Evolutionary conservation across 2,888 invertebrate genomes (phyloP).

Genomic region (Brachyptera risi): DNA sequence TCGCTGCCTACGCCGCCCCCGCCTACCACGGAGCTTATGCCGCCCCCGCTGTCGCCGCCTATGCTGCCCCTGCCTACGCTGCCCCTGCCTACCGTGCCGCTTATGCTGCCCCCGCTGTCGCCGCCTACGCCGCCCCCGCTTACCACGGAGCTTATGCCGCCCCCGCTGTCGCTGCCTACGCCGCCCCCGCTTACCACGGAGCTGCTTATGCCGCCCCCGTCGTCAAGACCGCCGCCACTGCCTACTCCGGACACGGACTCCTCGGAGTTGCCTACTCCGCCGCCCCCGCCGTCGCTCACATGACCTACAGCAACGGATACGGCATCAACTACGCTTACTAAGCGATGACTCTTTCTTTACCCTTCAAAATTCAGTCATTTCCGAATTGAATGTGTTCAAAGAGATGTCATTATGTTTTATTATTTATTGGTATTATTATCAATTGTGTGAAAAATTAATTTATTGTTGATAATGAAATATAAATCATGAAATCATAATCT

Average conservation of each 20-base stretch:
- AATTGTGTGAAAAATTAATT: conserved; percentile 3
- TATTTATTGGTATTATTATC: conserved; percentile 10
- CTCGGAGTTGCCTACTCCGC: conserved; percentile 59
- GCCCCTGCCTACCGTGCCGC: conserved; percentile 27
- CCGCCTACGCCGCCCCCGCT: conserved; percentile 31
- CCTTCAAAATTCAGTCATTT: neutral
- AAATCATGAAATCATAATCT: conserved; percentile 13
- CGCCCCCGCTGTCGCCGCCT: conserved; percentile 15
- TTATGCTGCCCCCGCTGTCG: conserved; percentile 37
- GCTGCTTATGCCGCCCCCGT: conserved; percentile 48
- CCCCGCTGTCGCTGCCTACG: conserved; percentile 30
- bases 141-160: conserved; percentile 29
- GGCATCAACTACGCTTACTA: conserved; percentile 56
- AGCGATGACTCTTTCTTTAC: conserved; percentile 32
- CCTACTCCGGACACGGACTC: conserved; percentile 39
- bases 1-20: conserved; percentile 37
- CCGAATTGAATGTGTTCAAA: neutral
- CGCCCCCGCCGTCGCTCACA: conserved; percentile 58
- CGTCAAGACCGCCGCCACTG: conserved; percentile 31
- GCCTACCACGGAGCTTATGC: conserved; percentile 26
- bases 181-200: conserved; percentile 45
- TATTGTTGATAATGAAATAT: conserved; percentile 9
- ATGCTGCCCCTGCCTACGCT: too few species aligned
- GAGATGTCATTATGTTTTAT: conserved; percentile 7
- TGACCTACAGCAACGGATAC: conserved; percentile 54